Percentiles rank a stretch among this genome's conserved stretches.
Conservation (phyloP, 2,113 vertebrate genomes). For the Smithornis capensis region DNA sequence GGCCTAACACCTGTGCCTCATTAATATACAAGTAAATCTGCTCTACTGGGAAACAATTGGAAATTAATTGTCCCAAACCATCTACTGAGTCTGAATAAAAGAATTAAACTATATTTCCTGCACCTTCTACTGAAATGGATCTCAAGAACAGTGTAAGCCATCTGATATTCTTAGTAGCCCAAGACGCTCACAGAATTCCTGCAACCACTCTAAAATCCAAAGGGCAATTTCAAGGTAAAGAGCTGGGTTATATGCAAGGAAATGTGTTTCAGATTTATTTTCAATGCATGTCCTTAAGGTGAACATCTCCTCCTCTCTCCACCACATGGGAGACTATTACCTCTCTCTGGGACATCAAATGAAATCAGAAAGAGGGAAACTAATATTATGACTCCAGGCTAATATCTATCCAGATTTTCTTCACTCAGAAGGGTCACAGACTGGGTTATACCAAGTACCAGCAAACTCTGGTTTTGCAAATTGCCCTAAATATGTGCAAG, state of each 20-base stretch:
- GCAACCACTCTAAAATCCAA: conserved; percentile 23
- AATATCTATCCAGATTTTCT: conserved; percentile 7
- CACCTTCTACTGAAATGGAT: conserved; percentile 64
- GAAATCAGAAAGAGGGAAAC: conserved; percentile 48
- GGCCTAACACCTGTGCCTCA: conserved; percentile 87
- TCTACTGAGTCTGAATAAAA: conserved; percentile 81
- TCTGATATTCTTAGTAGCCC: conserved; percentile 27
- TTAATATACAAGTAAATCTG: conserved; percentile 87
- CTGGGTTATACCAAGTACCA: not conserved
- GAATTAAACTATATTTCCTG: conserved; percentile 73
- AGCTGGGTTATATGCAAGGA: not conserved
- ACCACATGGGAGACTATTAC: conserved; percentile 38
- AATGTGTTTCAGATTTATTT: conserved; percentile 19
- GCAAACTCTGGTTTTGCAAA: not conserved
- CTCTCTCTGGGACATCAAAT: conserved; percentile 44
- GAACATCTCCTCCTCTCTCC: not conserved
- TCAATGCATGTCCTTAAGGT: conserved; percentile 35
- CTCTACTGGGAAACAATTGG: conserved; percentile 84
- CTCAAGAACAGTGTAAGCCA: conserved; percentile 50
- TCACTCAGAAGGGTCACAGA: not conserved
- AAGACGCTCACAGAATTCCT: not conserved
- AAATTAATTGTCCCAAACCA: conserved; percentile 89
- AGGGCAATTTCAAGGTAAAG: not conserved
- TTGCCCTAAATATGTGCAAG: not conserved
- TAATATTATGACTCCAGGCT: conserved; percentile 27